A percentile compares a stretch with the other conserved stretches of the same genome.
Conservation (phyloP, 2,797 vertebrate species). For the Mormyrops boulengeri region DNA sequence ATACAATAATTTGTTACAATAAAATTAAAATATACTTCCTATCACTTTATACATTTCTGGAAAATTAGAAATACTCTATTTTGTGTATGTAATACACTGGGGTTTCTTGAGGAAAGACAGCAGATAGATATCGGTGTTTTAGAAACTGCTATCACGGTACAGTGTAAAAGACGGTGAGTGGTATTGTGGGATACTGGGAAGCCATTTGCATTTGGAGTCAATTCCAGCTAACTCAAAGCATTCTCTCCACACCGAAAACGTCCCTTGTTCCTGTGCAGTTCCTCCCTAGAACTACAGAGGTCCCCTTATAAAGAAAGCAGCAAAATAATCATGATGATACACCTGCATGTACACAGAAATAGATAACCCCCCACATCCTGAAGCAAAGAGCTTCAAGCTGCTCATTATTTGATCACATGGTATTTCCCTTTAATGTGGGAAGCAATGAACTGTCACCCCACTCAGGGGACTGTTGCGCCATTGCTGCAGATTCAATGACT, state of each 20-base stretch:
- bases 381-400: not conserved
- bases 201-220: constrained; percentile 9
- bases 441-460: not conserved
- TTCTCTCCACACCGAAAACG: not conserved
- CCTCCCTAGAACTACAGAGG: constrained; percentile 7
- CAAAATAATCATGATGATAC: not conserved
- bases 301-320: not conserved
- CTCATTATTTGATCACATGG: not conserved
- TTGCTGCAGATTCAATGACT: not conserved
- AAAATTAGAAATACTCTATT: not conserved
- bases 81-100: not conserved
- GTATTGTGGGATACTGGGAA: not conserved
- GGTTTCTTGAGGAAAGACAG: not conserved
- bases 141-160: not conserved
- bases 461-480: not conserved
- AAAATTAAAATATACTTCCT: not conserved
- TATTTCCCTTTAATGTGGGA: not conserved
- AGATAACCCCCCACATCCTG: not conserved
- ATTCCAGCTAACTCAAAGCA: not conserved
- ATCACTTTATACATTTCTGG: not conserved
- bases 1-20: not conserved
- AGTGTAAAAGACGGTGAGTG: not conserved
- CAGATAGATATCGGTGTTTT: not conserved
- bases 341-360: not conserved
- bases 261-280: not conserved